These are phyloP conservation scores for Lordiphosa stackelbergi DNA, from an alignment of 1,140 invertebrate species.

Conservation along the genomic window DNA sequence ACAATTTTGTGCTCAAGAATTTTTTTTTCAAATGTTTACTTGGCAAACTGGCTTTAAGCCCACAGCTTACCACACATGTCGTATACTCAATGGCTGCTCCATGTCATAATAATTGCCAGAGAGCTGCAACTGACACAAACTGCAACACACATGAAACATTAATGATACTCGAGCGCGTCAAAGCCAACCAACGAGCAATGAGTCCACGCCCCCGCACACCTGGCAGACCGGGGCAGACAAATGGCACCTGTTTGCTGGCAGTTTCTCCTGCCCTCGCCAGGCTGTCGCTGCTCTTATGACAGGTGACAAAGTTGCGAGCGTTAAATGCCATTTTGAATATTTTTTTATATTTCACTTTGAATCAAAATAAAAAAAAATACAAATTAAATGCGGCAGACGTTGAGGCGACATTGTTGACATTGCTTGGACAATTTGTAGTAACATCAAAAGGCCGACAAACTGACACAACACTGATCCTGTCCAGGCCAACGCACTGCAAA, in stretches of 20 bases:
- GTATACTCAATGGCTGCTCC: conserved; percentile 12
- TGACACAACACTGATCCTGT: conserved; percentile 38
- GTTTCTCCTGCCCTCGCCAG: background rate
- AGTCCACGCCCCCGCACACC: conserved; percentile 22
- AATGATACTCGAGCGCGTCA: conserved; percentile 27
- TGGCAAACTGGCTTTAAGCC: too few species aligned
- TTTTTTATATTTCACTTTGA: conserved; percentile 59
- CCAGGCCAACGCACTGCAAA: conserved; percentile 58
- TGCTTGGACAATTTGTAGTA: conserved; percentile 32
- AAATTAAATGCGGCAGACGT: conserved; percentile 65
- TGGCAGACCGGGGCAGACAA: conserved; percentile 6
- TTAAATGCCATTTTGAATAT: conserved; percentile 69
- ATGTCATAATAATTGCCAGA: conserved; percentile 16
- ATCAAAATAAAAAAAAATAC: conserved; percentile 37
- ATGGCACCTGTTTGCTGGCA: conserved; percentile 18
- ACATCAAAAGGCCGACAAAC: conserved; percentile 70
- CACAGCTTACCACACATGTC: conserved; percentile 1
- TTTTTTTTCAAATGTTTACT: too few species aligned
- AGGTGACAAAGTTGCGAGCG: conserved; percentile 55
- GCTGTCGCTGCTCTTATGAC: conserved; percentile 33
- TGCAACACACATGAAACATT: conserved; percentile 36
- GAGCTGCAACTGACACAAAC: conserved; percentile 10
- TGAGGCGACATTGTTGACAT: conserved; percentile 45
- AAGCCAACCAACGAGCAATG: conserved; percentile 5
- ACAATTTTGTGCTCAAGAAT: too few species aligned